Base-by-base conservation (phyloP, 2,113 vertebrate genomes). In the Chaenogobius annularis region DNA sequence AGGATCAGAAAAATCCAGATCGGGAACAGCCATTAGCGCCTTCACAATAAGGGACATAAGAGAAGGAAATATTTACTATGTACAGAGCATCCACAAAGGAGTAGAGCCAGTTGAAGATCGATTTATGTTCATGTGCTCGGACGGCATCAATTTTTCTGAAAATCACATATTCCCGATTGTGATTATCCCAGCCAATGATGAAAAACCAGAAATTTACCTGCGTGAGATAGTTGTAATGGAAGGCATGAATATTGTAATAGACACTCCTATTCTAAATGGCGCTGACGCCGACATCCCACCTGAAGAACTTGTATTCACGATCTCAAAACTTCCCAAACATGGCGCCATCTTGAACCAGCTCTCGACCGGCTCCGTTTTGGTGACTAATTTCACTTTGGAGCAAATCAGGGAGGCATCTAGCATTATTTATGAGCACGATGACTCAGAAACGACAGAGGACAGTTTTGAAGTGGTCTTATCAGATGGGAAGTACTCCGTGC, bases 1-100 rank as follows among this genome's bases (percentile, higher is more conserved):
- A n/a, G 97, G 97, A 69, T 99, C 97, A 55, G 97, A 99, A 83
- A 98, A 96, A 84, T 98, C 96, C 15, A 93, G 96, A 83, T 94
- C 95, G 59, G 97, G 97, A 35, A 65, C 91, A 54, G 96, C 97
- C 47, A 77, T 98, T 77, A 98, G 95, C 79, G 96, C 97, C 70
- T 98, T 99, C 64, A 95, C 93, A 2, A 89, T 98, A 68, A 94
- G 96, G 83, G 96, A 98, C 69, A 83, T 98, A 68, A 91, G 86
- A 56, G 93, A 95, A 66, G 83, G 92, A 10, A 95, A 97, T 80
- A 91, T 98, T 50, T 92, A 94, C 88, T 98, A 96, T 65, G 94
- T 98, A 47, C 97, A 99, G 83, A 98, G 96, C 73, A 94, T 99
- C 79, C 96, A 98, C 69, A 95, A 90, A 79, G 94, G 95, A 0